phyloP scores from a whole-genome alignment of 1,140 invertebrate genomes.

The Papilio dardanus region DNA sequence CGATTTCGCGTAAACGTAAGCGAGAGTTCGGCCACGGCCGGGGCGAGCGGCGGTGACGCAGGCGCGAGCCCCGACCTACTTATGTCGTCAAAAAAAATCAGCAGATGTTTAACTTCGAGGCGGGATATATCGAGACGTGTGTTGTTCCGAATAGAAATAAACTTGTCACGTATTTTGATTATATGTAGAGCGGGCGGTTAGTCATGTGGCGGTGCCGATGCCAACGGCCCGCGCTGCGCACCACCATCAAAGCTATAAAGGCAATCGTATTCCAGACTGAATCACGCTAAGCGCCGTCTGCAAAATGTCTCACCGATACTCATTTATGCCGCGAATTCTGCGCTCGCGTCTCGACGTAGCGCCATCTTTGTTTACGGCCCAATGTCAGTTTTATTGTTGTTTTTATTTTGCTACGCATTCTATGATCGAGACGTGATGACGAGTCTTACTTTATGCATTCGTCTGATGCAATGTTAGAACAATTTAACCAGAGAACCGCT shows the following conservation, averaged over 20 bases:
- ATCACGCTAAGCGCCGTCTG: constrained; percentile 80
- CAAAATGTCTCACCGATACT: constrained; percentile 78
- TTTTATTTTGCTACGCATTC: constrained; percentile 18
- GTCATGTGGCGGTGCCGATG: constrained; percentile 76
- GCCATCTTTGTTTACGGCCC: constrained; percentile 40
- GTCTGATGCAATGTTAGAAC: neutral
- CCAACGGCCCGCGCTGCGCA: constrained; percentile 72
- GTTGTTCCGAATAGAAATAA: constrained; percentile 81
- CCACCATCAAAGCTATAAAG: constrained; percentile 75
- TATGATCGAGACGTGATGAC: neutral
- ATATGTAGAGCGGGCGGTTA: constrained; percentile 81
- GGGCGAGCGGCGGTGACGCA: constrained; percentile 65
- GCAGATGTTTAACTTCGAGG: constrained; percentile 76
- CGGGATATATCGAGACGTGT: constrained; percentile 77
- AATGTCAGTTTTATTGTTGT: constrained; percentile 10
- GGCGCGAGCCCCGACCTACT: constrained; percentile 78
- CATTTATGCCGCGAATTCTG: constrained; percentile 56
- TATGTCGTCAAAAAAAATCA: constrained; percentile 79
- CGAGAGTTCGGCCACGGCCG: constrained; percentile 52
- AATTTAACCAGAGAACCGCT: neutral
- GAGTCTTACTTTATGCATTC: neutral
- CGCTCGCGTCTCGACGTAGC: constrained; percentile 38
- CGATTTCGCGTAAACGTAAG: constrained; percentile 76
- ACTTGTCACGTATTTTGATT: constrained; percentile 82
- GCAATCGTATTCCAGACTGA: constrained; percentile 77